Evolutionary conservation across 2,888 invertebrate species (phyloP).

Genomic region (Esperia sulphurella): DNA sequence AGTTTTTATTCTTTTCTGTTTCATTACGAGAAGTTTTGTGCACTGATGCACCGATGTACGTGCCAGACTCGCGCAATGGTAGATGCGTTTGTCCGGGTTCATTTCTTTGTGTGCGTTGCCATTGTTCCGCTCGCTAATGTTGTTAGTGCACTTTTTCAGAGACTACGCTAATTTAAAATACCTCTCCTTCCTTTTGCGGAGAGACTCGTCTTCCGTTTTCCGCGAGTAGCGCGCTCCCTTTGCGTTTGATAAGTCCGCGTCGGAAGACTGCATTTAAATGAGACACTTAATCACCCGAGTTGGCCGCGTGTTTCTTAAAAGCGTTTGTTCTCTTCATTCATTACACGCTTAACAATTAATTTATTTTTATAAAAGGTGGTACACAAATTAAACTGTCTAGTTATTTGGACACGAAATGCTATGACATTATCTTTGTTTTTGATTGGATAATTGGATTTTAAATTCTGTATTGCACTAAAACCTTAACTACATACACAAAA

Average conservation of each 20-base stretch:
- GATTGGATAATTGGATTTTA: not conserved
- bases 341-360: slow-evolving; percentile 41
- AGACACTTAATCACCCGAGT: slow-evolving; percentile 77
- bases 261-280: slow-evolving; percentile 78
- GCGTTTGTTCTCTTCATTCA: slow-evolving; percentile 71
- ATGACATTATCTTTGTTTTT: too few relatives aligned
- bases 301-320: slow-evolving; percentile 68
- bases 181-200: slow-evolving; percentile 73
- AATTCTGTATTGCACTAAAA: too few relatives aligned
- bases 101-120: slow-evolving; percentile 63
- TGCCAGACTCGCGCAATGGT: slow-evolving; percentile 19
- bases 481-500: too few relatives aligned
- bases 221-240: slow-evolving; percentile 67
- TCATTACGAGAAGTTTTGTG: slow-evolving; percentile 30
- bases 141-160: slow-evolving; percentile 78
- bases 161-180: slow-evolving; percentile 78
- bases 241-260: slow-evolving; percentile 72
- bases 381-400: not conserved
- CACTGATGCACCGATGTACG: slow-evolving; percentile 19
- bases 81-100: slow-evolving; percentile 44
- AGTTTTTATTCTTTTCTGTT: slow-evolving; percentile 18
- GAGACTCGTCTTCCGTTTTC: slow-evolving; percentile 76
- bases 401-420: not conserved
- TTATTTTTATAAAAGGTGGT: slow-evolving; percentile 4
- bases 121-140: slow-evolving; percentile 76